Evolutionary conservation across 2,113 vertebrate species (phyloP).

Genomic region (Machaerirhynchus nigripectus): DNA sequence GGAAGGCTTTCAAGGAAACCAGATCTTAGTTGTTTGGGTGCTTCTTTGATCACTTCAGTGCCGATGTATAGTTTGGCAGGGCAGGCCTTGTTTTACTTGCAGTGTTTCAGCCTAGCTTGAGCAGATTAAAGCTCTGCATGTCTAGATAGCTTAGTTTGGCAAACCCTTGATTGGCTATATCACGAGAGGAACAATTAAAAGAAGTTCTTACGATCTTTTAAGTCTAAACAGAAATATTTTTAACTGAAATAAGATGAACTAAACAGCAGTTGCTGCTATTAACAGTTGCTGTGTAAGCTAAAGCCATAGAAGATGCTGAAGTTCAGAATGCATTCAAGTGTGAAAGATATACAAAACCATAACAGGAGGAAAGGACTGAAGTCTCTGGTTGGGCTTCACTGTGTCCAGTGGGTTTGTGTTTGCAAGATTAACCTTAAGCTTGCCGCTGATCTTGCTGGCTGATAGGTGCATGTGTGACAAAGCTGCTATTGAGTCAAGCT

Average conservation of each 20-base stretch:
- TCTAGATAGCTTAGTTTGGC: background rate
- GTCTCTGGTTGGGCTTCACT: background rate
- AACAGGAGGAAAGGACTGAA: background rate
- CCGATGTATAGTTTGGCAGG: background rate
- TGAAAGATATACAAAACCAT: background rate
- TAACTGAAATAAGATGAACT: background rate
- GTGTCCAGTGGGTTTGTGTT: background rate
- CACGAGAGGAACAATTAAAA: background rate
- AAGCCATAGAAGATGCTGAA: background rate
- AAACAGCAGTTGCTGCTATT: background rate
- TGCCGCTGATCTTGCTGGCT: background rate
- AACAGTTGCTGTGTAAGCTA: background rate
- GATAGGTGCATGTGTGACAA: background rate
- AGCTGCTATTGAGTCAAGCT: background rate
- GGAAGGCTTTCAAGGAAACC: background rate
- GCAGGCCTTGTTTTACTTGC: background rate
- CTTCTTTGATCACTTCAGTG: background rate
- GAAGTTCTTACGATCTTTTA: background rate
- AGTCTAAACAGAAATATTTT: background rate
- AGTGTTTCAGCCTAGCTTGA: background rate
- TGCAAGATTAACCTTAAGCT: background rate
- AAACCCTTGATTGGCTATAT: background rate
- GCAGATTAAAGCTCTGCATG: background rate
- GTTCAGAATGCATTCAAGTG: background rate
- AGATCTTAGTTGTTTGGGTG: background rate